Conservation (phyloP, 2,113 vertebrate species). For the Ammodytes marinus region DNA sequence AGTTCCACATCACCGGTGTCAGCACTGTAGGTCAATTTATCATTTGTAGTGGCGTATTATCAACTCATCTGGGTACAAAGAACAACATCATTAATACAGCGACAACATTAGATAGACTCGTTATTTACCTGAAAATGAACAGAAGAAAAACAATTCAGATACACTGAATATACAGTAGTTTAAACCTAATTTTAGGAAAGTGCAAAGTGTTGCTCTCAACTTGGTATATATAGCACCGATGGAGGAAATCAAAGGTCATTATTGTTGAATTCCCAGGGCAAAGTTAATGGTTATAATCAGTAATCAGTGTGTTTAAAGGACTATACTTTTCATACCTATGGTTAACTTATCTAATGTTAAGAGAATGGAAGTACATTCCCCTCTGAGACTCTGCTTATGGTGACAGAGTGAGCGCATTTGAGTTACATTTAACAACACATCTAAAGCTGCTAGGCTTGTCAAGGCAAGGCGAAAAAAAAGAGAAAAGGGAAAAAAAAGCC, state of each 20-base stretch:
- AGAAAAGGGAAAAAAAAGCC: background rate
- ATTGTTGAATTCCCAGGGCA: constrained; percentile 1
- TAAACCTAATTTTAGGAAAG: background rate
- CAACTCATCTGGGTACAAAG: constrained; percentile 42
- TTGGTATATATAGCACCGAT: background rate
- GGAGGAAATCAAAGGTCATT: constrained; percentile 30
- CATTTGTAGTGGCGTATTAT: constrained; percentile 33
- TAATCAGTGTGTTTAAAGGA: background rate
- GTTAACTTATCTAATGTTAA: background rate
- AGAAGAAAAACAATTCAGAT: background rate
- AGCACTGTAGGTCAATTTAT: constrained; percentile 60
- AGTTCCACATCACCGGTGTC: constrained; percentile 66
- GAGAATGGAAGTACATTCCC: background rate
- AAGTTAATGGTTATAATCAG: background rate
- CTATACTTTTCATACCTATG: background rate
- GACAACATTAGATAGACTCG: background rate
- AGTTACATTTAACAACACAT: background rate
- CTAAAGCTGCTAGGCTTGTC: background rate
- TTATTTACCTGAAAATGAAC: constrained; percentile 6
- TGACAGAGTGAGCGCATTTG: background rate
- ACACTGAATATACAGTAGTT: background rate
- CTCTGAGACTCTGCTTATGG: background rate
- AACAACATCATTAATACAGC: constrained; percentile 42
- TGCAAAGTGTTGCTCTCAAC: background rate
- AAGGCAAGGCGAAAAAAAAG: background rate